A percentile compares a stretch with the other conserved stretches of the same genome.
Evolutionary conservation across 2,797 vertebrate species (phyloP).

Genomic region (Cynodonichthys magdalenae): DNA sequence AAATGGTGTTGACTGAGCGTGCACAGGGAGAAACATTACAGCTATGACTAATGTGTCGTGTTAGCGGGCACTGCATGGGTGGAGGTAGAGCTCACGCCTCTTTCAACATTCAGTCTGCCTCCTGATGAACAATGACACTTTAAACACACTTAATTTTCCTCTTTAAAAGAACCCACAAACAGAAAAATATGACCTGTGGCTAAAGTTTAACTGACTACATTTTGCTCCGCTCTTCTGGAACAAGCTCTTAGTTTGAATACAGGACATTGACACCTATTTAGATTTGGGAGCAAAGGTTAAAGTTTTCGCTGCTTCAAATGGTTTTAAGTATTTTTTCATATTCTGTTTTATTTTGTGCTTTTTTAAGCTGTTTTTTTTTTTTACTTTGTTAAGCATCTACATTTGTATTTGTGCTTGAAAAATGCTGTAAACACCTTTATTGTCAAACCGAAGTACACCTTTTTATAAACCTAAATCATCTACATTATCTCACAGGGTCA

Average conservation of each 20-base stretch:
- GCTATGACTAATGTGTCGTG: slow-evolving; percentile 46
- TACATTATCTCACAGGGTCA: no score
- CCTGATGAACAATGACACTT: slow-evolving; percentile 34
- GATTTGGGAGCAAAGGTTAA: not conserved
- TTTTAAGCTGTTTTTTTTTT: no score
- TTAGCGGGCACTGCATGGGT: slow-evolving; percentile 26
- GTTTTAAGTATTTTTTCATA: not conserved
- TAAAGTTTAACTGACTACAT: not conserved
- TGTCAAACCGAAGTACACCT: no score
- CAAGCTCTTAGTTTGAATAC: no score
- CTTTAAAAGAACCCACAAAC: not conserved
- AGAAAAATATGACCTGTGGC: not conserved
- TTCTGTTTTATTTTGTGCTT: no score
- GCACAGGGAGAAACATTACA: slow-evolving; percentile 8
- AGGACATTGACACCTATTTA: not conserved
- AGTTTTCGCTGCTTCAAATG: not conserved
- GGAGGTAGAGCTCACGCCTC: slow-evolving; percentile 50
- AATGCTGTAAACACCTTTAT: no score
- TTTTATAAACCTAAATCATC: no score
- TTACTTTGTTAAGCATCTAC: no score
- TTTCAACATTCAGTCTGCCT: slow-evolving; percentile 49
- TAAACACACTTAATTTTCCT: slow-evolving; percentile 13
- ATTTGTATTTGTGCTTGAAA: no score
- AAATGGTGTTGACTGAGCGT: slow-evolving; percentile 1
- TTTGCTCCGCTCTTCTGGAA: not conserved